Evolutionary conservation across 2,113 vertebrate species (phyloP).

Genomic region (Callithrix jacchus): DNA sequence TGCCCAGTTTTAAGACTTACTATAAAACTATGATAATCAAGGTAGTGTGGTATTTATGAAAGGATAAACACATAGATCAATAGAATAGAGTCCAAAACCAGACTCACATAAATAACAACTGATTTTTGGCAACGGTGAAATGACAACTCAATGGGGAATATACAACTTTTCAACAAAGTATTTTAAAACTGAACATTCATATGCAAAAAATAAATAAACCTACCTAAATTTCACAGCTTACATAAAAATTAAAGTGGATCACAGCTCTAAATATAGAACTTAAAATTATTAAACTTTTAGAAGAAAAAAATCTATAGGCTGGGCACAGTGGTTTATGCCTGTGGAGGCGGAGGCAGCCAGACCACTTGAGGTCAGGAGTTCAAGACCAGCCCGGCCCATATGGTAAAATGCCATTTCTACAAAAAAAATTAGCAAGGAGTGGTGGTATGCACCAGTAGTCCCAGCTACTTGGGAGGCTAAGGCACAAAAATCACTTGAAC

Average conservation of each 20-base stretch:
- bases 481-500: no score
- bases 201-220: background rate
- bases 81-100: background rate
- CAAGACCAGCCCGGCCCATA: no score
- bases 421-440: no score
- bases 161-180: background rate
- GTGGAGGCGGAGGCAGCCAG: no score
- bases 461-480: no score
- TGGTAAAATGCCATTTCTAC: no score
- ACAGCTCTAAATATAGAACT: background rate
- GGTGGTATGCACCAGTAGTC: no score
- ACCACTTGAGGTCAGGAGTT: no score
- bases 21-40: background rate
- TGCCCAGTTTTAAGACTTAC: background rate
- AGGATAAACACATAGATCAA: background rate
- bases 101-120: background rate
- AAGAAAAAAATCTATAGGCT: background rate
- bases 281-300: conserved; percentile 41
- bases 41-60: background rate
- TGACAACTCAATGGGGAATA: background rate
- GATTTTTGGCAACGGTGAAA: conserved; percentile 1
- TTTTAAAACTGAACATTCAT: background rate
- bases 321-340: no score
- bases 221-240: background rate
- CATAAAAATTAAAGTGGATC: background rate